Conservation (phyloP, 2,888 invertebrate species). For the Drosophila quasianomalipes region DNA sequence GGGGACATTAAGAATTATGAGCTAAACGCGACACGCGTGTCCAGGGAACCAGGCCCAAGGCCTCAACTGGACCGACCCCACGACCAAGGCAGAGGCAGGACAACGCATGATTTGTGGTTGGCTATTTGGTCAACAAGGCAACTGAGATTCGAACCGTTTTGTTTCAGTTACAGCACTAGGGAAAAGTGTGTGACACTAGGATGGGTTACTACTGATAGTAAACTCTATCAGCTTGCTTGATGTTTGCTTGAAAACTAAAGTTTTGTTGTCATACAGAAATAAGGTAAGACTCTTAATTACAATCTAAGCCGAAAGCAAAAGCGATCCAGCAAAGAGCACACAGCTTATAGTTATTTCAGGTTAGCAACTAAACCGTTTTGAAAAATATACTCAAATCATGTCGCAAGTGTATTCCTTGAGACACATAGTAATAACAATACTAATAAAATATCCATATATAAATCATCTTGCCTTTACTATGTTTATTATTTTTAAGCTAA, state of each 20-base stretch:
- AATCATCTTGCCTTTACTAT: not conserved
- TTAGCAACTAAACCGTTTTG: not conserved
- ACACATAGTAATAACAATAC: not conserved
- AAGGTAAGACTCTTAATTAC: too few relatives aligned
- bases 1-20: constrained; percentile 68
- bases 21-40: constrained; percentile 74
- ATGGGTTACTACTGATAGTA: constrained; percentile 1
- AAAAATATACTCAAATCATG: not conserved
- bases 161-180: constrained; percentile 24
- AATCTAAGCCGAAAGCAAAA: not conserved
- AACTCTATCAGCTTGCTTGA: not conserved
- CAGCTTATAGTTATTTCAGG: not conserved
- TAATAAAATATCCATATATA: not conserved
- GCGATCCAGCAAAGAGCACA: not conserved
- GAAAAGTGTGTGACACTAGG: constrained; percentile 5
- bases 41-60: constrained; percentile 30
- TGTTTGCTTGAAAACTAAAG: too few relatives aligned
- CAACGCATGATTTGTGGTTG: constrained; percentile 66
- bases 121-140: constrained; percentile 59
- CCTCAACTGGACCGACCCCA: constrained; percentile 4
- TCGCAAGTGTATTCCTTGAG: not conserved
- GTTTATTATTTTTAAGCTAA: constrained; percentile 35
- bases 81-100: constrained; percentile 15
- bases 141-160: constrained; percentile 44
- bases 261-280: too few relatives aligned